Evolutionary conservation across 2,888 invertebrate species (phyloP).

Genomic region (Scotopteryx bipunctaria): DNA sequence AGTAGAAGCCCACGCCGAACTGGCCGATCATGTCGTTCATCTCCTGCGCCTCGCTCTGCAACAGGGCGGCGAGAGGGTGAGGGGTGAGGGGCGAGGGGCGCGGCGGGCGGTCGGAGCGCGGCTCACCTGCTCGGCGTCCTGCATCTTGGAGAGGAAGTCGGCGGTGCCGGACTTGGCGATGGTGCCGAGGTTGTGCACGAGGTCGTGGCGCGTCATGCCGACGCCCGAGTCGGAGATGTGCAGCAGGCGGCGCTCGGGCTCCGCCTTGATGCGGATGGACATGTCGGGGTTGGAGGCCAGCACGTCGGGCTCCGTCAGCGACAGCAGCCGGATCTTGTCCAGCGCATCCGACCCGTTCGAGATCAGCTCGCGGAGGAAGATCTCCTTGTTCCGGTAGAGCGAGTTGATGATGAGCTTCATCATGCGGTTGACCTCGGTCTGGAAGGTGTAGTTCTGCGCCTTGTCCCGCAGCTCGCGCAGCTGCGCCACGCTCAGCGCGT

Average conservation of each 20-base stretch:
- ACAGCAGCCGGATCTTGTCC: slow-evolving; percentile 97
- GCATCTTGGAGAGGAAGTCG: slow-evolving; percentile 96
- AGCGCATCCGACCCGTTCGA: slow-evolving; percentile 99
- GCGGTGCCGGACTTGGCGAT: slow-evolving; percentile 99
- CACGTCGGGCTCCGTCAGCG: slow-evolving; percentile 93
- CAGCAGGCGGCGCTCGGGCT: slow-evolving; percentile 94
- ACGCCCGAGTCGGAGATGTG: slow-evolving; percentile 98
- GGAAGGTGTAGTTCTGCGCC: slow-evolving; percentile 94
- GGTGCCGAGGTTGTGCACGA: slow-evolving; percentile 98
- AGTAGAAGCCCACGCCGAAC: slow-evolving; percentile 99
- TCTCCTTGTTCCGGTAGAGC: slow-evolving; percentile 99
- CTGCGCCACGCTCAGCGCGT: slow-evolving; percentile 97
- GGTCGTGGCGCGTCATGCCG: slow-evolving; percentile 97
- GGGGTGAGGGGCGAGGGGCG: background rate
- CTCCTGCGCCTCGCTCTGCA: slow-evolving; percentile 83
- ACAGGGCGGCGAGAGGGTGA: background rate
- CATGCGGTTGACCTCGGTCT: slow-evolving; percentile 99
- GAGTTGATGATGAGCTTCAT: slow-evolving; percentile 99
- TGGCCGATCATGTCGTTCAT: slow-evolving; percentile 99
- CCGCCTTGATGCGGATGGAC: slow-evolving; percentile 95
- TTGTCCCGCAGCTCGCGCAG: slow-evolving; percentile 95
- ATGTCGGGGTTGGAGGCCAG: slow-evolving; percentile 92
- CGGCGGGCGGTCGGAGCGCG: background rate
- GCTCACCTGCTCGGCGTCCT: slow-evolving; percentile 81
- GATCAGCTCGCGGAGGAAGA: slow-evolving; percentile 98